Evolutionary conservation across 2,113 vertebrate genomes (phyloP).

Genomic region (Romanogobio albipinnatus): DNA sequence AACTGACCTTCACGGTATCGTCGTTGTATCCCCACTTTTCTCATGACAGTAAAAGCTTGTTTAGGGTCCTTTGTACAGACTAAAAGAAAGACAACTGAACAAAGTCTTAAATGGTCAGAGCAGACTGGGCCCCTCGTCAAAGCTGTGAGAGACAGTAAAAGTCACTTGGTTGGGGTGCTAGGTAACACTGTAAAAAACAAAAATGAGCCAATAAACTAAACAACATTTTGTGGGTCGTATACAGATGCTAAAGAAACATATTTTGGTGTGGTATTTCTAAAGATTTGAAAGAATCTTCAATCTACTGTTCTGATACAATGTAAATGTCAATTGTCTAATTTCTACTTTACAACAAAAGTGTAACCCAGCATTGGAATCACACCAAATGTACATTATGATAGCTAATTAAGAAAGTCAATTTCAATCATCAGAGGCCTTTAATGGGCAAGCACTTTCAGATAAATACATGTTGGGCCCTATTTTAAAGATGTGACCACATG

Average conservation of each 20-base stretch:
- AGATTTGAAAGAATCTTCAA: neutral
- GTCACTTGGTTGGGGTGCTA: constrained; percentile 66
- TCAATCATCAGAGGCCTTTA: neutral
- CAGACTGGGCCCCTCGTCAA: constrained; percentile 47
- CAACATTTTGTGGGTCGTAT: constrained; percentile 33
- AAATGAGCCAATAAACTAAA: constrained; percentile 65
- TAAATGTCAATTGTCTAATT: neutral
- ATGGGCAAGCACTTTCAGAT: too few relatives aligned
- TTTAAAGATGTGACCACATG: too few relatives aligned
- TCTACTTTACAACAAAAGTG: neutral
- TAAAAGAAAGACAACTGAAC: constrained; percentile 30
- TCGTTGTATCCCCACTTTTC: constrained; percentile 18
- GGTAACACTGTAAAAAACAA: constrained; percentile 61
- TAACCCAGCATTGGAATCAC: neutral
- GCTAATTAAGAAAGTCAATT: too few relatives aligned
- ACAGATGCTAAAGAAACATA: constrained; percentile 14
- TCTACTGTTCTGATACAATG: neutral
- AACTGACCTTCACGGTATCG: neutral
- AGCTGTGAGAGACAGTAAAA: constrained; percentile 54
- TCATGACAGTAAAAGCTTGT: constrained; percentile 12
- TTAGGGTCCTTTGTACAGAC: constrained; percentile 42
- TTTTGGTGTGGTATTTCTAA: constrained; percentile 37
- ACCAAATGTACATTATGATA: neutral
- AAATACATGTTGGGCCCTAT: too few relatives aligned
- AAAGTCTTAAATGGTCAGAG: constrained; percentile 25